These are phyloP conservation scores for Drosophila albomicans DNA, from an alignment of 1,140 invertebrate species.

Conservation along the genomic window DNA sequence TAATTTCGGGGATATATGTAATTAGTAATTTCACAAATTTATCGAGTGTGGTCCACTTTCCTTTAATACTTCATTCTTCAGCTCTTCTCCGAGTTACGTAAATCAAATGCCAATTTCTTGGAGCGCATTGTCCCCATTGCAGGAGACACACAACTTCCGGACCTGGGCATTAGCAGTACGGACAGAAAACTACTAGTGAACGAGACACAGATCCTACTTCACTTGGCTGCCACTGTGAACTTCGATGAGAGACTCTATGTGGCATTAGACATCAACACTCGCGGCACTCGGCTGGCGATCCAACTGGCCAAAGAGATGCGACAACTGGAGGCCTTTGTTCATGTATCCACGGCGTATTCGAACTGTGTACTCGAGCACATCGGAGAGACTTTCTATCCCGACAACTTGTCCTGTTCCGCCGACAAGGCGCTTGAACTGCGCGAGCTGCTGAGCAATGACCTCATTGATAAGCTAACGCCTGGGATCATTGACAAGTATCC, in stretches of 20 bases:
- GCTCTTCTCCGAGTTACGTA: conserved; percentile 39
- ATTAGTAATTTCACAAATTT: not conserved
- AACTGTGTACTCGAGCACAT: conserved; percentile 88
- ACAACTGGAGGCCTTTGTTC: conserved; percentile 88
- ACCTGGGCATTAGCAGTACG: conserved; percentile 88
- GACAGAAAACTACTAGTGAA: conserved; percentile 83
- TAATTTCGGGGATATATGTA: too few relatives aligned
- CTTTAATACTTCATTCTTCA: not conserved
- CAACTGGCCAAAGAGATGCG: conserved; percentile 88
- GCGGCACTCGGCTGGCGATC: conserved; percentile 86
- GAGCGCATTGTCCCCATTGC: conserved; percentile 83
- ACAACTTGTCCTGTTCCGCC: conserved; percentile 87
- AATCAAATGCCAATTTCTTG: conserved; percentile 29
- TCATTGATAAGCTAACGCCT: conserved; percentile 88
- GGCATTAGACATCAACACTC: conserved; percentile 87
- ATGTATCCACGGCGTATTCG: conserved; percentile 91
- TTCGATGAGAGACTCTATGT: conserved; percentile 92
- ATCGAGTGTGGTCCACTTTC: not conserved
- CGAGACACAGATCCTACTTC: conserved; percentile 91
- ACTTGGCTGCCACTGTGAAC: conserved; percentile 93
- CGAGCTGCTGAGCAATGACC: conserved; percentile 85
- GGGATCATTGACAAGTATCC: conserved; percentile 90
- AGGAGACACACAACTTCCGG: conserved; percentile 87
- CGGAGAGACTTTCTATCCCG: conserved; percentile 90
- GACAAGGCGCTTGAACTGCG: conserved; percentile 87